Base-by-base conservation (phyloP, 2,113 vertebrate species). In the Anguilla rostrata region DNA sequence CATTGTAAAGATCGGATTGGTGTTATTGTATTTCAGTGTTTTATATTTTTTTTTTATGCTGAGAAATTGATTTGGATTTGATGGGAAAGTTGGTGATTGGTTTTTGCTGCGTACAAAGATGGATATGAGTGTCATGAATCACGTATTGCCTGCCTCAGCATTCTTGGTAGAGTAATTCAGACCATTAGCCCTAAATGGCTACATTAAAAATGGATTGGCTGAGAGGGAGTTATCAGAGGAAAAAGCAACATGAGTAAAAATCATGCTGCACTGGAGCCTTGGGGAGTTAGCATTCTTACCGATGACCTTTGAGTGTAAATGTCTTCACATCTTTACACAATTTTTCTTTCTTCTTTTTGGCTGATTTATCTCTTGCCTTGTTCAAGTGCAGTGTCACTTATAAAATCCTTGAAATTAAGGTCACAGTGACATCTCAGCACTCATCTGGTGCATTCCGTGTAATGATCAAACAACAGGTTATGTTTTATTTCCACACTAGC, bases 351-450 rank as follows among this genome's bases (percentile, higher is more conserved):
- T 90, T 88, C 87, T 90, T 39, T 39, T 86, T 22, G 66, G 63
- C 39, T 75, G 66, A 0, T 89, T 86, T 87, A 86, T 90, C 8
- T 0, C 71, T 60, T 16, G 53, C 53, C 20, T 39, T 82, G 80
- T 29, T 56, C 83, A 83, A 82, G 29, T 41, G 41, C 11, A 39
- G 46, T 41, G 56, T 88, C 83, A 83, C 87, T 87, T 43, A 79
- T 71, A 87, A 88, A 89, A 87, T 91, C 89, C 86, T 85, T 91
- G 12, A 46, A 46, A 78, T 92, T 90, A 93, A 93, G 90, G 91
- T 92, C 90, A 92, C n/a, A 75, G 81, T 46, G 83, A 79, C 83
- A 88, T 91, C 89, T 90, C 86, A 87, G 85, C 85, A 84, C 91
- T 75, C 71, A 41, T 85, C 40, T 22, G 14, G 34, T 40, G 34